Base-by-base conservation (phyloP, 1,140 invertebrate species). In the Zaprionus inermis region DNA sequence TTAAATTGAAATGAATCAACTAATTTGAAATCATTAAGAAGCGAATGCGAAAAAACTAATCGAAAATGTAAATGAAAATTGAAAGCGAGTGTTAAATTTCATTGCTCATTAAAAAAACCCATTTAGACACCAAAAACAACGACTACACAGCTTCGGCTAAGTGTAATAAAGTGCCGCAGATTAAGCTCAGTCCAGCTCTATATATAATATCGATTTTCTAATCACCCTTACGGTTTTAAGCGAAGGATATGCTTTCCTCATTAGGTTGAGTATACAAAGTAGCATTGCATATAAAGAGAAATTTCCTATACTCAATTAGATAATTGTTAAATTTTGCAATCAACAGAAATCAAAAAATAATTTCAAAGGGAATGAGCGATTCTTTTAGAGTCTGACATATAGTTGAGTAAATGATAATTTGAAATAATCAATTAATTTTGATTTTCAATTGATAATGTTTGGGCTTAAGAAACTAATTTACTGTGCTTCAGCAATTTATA, bases 21-120 rank as follows among this genome's bases (percentile, higher is more conserved):
- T 22, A 10, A 41, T 54, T 63, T 36, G 18, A 52, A 18, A 51
- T 51, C 10, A 10, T 30, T 55, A 65, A 68, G 59, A 68, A 68
- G 44, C 56, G 44, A 64, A 74, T 51, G 57, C 41, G 51, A n/a
- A 24, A 32, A 24, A 32, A 18, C 44, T 11, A 49, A 49, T 49
- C 9, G n/a, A 58, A 58, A 67, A 51, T 24, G 10, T 2, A 22
- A 68, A 60, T 46, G 24, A 44, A 44, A 56, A 54, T 46, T 18
- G 41, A 70, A 66, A 67, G 63, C 63, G 64, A 28, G 36, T 66
- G 24, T 54, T 55, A 22, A 44, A n/a, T 59, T 44, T 58, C 14
- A 14, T 16, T 52, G 49, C 38, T 34, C 55, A 57, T 30, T 54
- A 24, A 24, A 54, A 22, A 24, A 56, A 56, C n/a, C 16, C 22